Conservation (phyloP, 1,140 invertebrate genomes). For the Drepana arcuata region DNA sequence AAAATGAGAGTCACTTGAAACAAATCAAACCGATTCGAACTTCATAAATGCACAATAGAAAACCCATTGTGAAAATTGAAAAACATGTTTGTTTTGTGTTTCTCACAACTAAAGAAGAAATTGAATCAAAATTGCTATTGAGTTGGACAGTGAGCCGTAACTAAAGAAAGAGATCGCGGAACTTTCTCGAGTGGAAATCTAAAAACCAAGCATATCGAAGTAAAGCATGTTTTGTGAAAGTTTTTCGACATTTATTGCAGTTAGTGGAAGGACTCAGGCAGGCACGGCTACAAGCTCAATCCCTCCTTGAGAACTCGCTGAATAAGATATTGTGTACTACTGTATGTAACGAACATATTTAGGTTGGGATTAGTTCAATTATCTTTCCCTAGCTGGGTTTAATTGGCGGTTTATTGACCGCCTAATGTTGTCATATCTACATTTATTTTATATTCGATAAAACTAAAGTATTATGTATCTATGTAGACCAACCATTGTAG, state of each 20-base stretch:
- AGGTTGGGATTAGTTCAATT: too few species aligned
- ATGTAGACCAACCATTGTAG: constrained; percentile 6
- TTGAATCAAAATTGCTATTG: constrained; percentile 17
- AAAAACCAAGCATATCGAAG: constrained; percentile 37
- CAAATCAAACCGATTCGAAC: too few species aligned
- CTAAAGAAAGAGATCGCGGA: constrained; percentile 16
- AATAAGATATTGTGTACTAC: constrained; percentile 12
- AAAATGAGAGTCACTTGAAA: too few species aligned
- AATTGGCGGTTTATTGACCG: too few species aligned
- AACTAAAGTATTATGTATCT: constrained; percentile 7
- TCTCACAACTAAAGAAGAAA: constrained; percentile 1
- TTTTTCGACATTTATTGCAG: constrained; percentile 39
- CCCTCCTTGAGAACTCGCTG: constrained; percentile 9
- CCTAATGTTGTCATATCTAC: too few species aligned
- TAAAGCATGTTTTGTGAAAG: constrained; percentile 33
- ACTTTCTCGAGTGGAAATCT: constrained; percentile 23
- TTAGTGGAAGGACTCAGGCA: constrained; percentile 12
- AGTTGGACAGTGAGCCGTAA: constrained; percentile 22
- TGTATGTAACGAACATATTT: too few species aligned
- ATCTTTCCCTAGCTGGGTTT: too few species aligned
- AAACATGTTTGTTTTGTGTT: too few species aligned
- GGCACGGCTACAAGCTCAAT: constrained; percentile 2
- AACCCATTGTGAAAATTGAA: background rate
- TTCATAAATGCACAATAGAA: background rate
- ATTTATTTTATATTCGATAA: constrained; percentile 16